Conservation (phyloP, 1,140 invertebrate species). For the Diachasma alloeum region DNA sequence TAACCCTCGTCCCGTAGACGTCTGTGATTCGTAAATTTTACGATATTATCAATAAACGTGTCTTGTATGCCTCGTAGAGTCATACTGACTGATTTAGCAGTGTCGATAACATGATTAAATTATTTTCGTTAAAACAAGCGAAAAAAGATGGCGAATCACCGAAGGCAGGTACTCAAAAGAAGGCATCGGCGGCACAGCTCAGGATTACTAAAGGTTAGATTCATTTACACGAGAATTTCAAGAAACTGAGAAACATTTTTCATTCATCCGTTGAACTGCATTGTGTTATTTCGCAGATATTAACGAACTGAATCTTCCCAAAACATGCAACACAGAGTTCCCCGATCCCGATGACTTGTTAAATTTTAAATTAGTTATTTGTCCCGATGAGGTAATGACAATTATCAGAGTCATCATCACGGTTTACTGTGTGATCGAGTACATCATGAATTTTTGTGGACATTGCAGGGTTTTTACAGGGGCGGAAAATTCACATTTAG, state of each 20-base stretch:
- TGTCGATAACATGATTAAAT: constrained; percentile 86
- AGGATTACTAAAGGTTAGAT: constrained; percentile 93
- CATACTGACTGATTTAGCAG: constrained; percentile 13
- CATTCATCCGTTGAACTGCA: not conserved
- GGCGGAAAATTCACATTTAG: constrained; percentile 94
- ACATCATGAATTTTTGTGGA: constrained; percentile 8
- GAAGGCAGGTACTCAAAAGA: constrained; percentile 82
- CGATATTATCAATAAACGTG: not conserved
- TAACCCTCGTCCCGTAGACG: constrained; percentile 37
- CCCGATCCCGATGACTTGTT: constrained; percentile 96
- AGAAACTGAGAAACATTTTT: not conserved
- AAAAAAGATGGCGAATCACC: constrained; percentile 94
- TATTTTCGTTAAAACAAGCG: constrained; percentile 97
- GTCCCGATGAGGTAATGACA: constrained; percentile 86
- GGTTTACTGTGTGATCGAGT: not conserved
- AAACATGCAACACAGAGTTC: constrained; percentile 96
- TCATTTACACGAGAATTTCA: not conserved
- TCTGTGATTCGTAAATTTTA: constrained; percentile 19
- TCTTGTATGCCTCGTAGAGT: constrained; percentile 44
- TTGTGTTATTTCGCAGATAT: constrained; percentile 79
- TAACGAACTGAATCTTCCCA: constrained; percentile 96
- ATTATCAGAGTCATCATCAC: not conserved
- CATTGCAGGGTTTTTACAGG: constrained; percentile 88
- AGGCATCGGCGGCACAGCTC: constrained; percentile 93
- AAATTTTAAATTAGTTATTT: constrained; percentile 95